Evolutionary conservation across 2,113 vertebrate species (phyloP).

Genomic region (Ageneiosus marmoratus): DNA sequence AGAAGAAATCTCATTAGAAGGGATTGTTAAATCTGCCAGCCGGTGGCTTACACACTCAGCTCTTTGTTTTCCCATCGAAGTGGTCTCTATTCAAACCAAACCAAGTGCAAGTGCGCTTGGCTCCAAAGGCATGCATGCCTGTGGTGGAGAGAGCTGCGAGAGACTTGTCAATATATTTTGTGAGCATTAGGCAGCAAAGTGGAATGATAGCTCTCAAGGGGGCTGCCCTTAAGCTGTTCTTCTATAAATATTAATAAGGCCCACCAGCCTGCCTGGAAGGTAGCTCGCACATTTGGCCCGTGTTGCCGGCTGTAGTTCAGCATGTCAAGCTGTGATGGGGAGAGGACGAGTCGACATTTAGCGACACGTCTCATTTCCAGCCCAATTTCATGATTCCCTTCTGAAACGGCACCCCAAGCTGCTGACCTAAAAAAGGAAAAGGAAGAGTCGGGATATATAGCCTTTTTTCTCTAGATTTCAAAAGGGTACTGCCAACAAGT

Average conservation of each 20-base stretch:
- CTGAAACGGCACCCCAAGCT: conserved; percentile 54
- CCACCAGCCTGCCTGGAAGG: conserved; percentile 69
- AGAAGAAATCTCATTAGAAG: conserved; percentile 42
- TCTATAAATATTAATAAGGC: conserved; percentile 77
- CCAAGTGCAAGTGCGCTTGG: conserved; percentile 37
- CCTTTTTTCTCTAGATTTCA: not conserved
- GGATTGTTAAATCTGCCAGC: conserved; percentile 28
- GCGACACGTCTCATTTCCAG: conserved; percentile 65
- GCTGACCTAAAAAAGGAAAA: conserved; percentile 26
- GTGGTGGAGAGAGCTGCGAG: conserved; percentile 52
- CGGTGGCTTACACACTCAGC: conserved; percentile 32
- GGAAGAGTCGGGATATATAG: conserved; percentile 11
- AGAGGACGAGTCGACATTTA: conserved; percentile 66
- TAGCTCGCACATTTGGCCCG: conserved; percentile 69
- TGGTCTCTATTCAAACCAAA: conserved; percentile 50
- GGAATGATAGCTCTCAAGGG: conserved; percentile 70
- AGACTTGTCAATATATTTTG: conserved; percentile 75
- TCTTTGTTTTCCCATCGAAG: conserved; percentile 53
- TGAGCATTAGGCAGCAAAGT: conserved; percentile 65
- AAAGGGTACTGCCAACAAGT: not conserved
- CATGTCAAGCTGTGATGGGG: conserved; percentile 66
- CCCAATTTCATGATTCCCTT: conserved; percentile 47
- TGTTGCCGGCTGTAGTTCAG: conserved; percentile 67
- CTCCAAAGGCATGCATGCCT: conserved; percentile 42
- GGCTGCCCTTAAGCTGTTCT: conserved; percentile 75